These are phyloP conservation scores for Indri indri DNA, from an alignment of 2,113 vertebrate species.

Conservation along the genomic window DNA sequence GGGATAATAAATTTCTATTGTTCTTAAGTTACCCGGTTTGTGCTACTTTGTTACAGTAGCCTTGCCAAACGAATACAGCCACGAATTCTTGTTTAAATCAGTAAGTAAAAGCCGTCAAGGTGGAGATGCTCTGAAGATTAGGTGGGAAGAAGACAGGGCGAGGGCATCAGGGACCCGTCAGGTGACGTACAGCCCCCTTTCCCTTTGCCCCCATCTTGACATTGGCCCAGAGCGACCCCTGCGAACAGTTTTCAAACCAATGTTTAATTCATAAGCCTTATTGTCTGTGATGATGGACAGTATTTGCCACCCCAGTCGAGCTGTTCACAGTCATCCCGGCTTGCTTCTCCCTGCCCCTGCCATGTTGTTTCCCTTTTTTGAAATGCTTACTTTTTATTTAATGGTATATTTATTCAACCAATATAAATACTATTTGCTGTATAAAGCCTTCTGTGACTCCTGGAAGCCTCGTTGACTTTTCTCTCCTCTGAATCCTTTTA, in stretches of 20 bases:
- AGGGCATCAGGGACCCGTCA: accelerated
- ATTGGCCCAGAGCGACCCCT: background rate
- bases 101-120: background rate
- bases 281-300: background rate
- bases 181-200: accelerated
- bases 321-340: background rate
- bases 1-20: background rate
- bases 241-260: background rate
- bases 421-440: background rate
- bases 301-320: background rate
- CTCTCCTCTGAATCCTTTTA: background rate
- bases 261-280: background rate
- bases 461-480: background rate
- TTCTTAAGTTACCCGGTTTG: background rate
- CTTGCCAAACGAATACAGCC: background rate
- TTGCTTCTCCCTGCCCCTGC: background rate
- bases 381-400: background rate
- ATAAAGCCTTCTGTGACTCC: background rate
- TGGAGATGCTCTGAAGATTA: background rate
- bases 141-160: background rate
- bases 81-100: background rate
- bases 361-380: background rate
- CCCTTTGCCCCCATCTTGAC: background rate
- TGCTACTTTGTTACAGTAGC: background rate
- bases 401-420: background rate